These are phyloP conservation scores for Myotis findleyi DNA, from an alignment of 2,797 vertebrate species.

Conservation along the genomic window DNA sequence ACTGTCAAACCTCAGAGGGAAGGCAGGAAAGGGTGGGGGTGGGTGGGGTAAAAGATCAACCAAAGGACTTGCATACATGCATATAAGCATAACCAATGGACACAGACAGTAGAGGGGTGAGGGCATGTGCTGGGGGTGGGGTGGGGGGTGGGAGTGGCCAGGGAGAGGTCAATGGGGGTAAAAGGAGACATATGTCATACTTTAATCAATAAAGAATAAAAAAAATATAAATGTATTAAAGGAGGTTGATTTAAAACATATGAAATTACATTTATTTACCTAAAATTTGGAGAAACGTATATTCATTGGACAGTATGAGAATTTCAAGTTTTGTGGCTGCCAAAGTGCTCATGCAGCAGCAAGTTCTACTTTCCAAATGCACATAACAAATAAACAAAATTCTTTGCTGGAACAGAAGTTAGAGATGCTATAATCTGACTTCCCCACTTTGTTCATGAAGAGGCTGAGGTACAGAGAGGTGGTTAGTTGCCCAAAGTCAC, in stretches of 20 bases:
- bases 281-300: background rate
- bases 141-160: no score
- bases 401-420: background rate
- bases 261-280: background rate
- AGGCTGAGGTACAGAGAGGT: background rate
- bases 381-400: background rate
- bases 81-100: no score
- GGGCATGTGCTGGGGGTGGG: no score
- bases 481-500: background rate
- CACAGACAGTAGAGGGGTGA: no score
- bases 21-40: no score
- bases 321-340: background rate
- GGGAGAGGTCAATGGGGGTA: no score
- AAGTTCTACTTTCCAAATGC: background rate
- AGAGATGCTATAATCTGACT: background rate
- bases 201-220: no score
- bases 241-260: slow-evolving; percentile 26
- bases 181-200: no score
- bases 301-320: background rate
- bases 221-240: background rate
- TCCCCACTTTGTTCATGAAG: background rate
- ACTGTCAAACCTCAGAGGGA: no score
- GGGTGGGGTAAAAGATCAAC: no score
- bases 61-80: no score
- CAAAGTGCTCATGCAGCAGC: background rate